phyloP scores from a whole-genome alignment of 30 jellyfish, hydroid and myxozoan genomes.

The Aurelia aurita complex sp. Pacific region DNA sequence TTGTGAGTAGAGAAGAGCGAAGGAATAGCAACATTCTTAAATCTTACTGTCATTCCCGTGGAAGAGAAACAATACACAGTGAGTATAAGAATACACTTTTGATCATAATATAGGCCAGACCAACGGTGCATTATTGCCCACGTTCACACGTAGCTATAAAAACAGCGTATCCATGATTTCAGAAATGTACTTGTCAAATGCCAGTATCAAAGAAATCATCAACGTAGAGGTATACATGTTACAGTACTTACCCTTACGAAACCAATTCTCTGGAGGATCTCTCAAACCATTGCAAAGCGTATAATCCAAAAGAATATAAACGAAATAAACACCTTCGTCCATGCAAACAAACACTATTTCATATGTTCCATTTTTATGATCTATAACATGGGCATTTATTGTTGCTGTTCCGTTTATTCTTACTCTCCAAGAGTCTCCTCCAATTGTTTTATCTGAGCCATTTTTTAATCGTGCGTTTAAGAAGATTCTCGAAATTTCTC shows the following conservation, averaged over 20 bases:
- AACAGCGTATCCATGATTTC: too few species aligned
- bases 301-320: conserved; percentile 57
- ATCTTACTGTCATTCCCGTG: too few species aligned
- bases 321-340: conserved; percentile 54
- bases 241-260: conserved; percentile 53
- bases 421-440: conserved; percentile 82
- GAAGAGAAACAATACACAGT: too few species aligned
- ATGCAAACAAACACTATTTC: conserved; percentile 35
- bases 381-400: conserved; percentile 39
- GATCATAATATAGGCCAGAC: too few species aligned
- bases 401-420: conserved; percentile 64
- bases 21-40: too few species aligned
- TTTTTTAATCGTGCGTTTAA: conserved; percentile 7
- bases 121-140: too few species aligned
- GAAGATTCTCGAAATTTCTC: conserved; percentile 27
- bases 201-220: too few species aligned
- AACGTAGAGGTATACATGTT: too few species aligned
- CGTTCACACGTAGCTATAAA: too few species aligned
- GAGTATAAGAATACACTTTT: too few species aligned
- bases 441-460: conserved; percentile 30
- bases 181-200: too few species aligned
- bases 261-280: conserved; percentile 82
- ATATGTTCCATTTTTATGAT: conserved; percentile 72
- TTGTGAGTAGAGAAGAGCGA: too few species aligned
- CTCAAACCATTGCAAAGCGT: conserved; percentile 71